Percentiles rank a stretch among this genome's conserved stretches.
Evolutionary conservation across 1,140 invertebrate genomes (phyloP).

Genomic region (Contarinia nasturtii): DNA sequence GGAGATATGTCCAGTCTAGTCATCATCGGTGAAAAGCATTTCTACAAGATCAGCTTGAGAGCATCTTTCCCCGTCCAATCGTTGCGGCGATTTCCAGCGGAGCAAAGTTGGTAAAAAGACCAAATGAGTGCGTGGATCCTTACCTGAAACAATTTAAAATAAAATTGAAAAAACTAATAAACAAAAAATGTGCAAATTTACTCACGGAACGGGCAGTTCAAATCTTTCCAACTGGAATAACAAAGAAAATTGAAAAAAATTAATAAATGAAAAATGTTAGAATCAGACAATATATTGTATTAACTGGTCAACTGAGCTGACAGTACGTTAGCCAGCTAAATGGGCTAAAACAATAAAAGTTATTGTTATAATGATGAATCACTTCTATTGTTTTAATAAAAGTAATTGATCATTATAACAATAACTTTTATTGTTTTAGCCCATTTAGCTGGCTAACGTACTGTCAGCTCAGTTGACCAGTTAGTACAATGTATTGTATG

Average conservation of each 20-base stretch:
- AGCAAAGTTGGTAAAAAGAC: slow-evolving; percentile 53
- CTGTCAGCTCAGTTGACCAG: too few species aligned
- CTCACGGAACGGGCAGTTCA: slow-evolving; percentile 51
- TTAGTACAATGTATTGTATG: too few species aligned
- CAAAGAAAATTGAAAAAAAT: slow-evolving; percentile 5
- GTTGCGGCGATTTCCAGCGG: slow-evolving; percentile 49
- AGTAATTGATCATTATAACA: too few species aligned
- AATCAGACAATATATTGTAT: too few species aligned
- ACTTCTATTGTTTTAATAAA: neutral
- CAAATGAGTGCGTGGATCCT: slow-evolving; percentile 39
- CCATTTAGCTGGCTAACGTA: too few species aligned
- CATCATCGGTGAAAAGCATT: slow-evolving; percentile 37
- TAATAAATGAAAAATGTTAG: neutral
- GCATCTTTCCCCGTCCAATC: slow-evolving; percentile 48
- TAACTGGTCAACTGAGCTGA: too few species aligned
- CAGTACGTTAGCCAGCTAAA: too few species aligned
- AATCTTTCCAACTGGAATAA: slow-evolving; percentile 50
- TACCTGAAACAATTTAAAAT: too few species aligned
- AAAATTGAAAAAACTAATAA: too few species aligned
- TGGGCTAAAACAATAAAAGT: too few species aligned
- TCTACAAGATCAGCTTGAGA: slow-evolving; percentile 39
- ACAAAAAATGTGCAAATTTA: too few species aligned
- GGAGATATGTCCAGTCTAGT: slow-evolving; percentile 6
- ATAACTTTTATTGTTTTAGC: too few species aligned
- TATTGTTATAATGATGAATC: neutral